A percentile compares a stretch with the other conserved stretches of the same genome.
Evolutionary conservation across 2,888 invertebrate species (phyloP).

Genomic region (Drosophila antonietae): DNA sequence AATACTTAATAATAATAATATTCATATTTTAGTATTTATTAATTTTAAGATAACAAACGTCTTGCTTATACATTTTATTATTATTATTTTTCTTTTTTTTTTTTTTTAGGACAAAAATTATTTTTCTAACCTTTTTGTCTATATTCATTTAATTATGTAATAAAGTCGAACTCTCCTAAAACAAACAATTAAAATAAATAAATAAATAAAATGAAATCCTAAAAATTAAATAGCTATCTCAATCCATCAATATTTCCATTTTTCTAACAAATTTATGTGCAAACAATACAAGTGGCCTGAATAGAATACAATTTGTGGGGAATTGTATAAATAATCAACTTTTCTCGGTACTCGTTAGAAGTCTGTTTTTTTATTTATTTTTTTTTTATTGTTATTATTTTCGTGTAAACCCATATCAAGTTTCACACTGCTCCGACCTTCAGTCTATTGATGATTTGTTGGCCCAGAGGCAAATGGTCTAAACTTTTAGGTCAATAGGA

Average conservation of each 20-base stretch:
- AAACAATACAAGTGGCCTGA: neutral
- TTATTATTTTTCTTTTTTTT: too few relatives aligned
- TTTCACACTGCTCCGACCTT: conserved; percentile 42
- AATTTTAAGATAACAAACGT: too few relatives aligned
- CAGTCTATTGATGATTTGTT: conserved; percentile 14
- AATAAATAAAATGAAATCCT: too few relatives aligned
- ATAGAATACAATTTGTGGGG: neutral
- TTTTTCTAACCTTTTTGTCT: too few relatives aligned
- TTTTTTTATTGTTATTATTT: neutral
- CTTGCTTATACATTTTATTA: too few relatives aligned
- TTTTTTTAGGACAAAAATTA: too few relatives aligned
- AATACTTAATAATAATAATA: too few relatives aligned
- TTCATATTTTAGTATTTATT: too few relatives aligned
- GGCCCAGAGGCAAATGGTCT: conserved; percentile 12
- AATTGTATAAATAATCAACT: conserved; percentile 19
- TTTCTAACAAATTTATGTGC: neutral
- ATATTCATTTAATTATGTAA: too few relatives aligned
- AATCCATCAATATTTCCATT: neutral
- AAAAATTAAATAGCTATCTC: too few relatives aligned
- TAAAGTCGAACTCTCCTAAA: too few relatives aligned
- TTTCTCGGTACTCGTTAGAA: conserved; percentile 8
- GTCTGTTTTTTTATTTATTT: conserved; percentile 3
- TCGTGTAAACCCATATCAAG: conserved; percentile 21
- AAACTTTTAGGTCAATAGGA: conserved; percentile 44
- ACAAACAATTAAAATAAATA: too few relatives aligned